phyloP scores from a whole-genome alignment of 2,113 vertebrate species.

The Emydocephalus ijimae region DNA sequence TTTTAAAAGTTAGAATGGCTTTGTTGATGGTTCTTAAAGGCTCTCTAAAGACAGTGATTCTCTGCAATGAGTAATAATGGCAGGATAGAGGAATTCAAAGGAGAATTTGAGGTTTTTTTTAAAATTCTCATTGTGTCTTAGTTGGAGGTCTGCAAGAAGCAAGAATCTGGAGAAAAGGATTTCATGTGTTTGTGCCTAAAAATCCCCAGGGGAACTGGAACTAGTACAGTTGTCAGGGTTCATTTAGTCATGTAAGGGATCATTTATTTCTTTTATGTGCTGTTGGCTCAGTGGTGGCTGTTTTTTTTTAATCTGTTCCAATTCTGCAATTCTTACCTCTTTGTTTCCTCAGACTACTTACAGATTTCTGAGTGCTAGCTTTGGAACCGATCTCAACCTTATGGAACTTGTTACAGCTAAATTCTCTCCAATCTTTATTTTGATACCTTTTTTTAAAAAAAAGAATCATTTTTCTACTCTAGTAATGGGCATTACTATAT shows the following conservation, averaged over 20 bases:
- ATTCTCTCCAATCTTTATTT: neutral
- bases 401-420: neutral
- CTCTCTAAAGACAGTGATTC: neutral
- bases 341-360: neutral
- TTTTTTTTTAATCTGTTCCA: neutral
- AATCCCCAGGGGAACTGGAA: neutral
- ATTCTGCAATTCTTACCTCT: neutral
- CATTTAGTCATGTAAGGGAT: neutral
- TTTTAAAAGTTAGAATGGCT: neutral
- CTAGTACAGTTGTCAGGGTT: neutral
- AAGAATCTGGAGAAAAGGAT: neutral
- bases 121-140: neutral
- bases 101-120: neutral
- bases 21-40: neutral
- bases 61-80: neutral
- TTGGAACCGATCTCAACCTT: neutral
- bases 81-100: neutral
- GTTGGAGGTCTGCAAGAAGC: neutral
- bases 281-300: neutral
- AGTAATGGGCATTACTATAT: neutral
- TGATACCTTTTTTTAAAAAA: neutral
- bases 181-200: neutral
- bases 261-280: neutral
- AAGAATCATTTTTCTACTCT: neutral
- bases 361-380: neutral